Percentiles rank a stretch among this genome's conserved stretches.
Evolutionary conservation across 2,797 vertebrate species (phyloP).

Genomic region (Lutjanus campechanus): DNA sequence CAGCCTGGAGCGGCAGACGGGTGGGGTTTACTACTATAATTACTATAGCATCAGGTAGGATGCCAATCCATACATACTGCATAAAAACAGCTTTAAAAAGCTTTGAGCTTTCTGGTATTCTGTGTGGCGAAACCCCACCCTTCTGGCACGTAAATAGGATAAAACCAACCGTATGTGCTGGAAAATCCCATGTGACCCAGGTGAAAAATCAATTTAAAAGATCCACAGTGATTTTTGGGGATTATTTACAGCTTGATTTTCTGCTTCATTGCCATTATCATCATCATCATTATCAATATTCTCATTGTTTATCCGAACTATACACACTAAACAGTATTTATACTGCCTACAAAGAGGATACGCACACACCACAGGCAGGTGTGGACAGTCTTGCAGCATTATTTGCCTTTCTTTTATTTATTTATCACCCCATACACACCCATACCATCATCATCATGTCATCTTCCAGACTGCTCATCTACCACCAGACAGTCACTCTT

Average conservation of each 20-base stretch:
- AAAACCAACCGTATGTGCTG: background rate
- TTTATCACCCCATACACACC: conserved; percentile 27
- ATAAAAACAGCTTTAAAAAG: background rate
- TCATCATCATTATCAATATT: background rate
- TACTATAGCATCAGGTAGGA: conserved; percentile 16
- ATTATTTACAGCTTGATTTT: conserved; percentile 17
- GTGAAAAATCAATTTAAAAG: conserved; percentile 5
- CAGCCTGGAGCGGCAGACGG: conserved; percentile 30
- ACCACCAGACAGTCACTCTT: conserved; percentile 80
- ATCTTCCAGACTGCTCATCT: conserved; percentile 68
- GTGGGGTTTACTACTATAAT: conserved; percentile 45
- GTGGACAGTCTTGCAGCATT: conserved; percentile 35
- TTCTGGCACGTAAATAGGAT: background rate
- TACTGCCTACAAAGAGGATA: conserved; percentile 43
- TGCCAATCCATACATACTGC: background rate
- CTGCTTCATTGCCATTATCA: conserved; percentile 11
- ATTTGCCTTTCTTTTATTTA: conserved; percentile 69
- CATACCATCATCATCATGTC: conserved; percentile 58
- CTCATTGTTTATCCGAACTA: conserved; percentile 9
- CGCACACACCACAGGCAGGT: conserved; percentile 41
- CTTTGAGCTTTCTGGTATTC: conserved; percentile 1
- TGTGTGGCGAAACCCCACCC: conserved; percentile 5
- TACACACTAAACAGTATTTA: conserved; percentile 4
- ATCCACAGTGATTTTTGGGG: background rate
- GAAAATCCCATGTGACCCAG: background rate